A percentile compares a stretch with the other conserved stretches of the same genome.
phyloP scores from a whole-genome alignment of 2,113 vertebrate genomes.

The Daphoenositta chrysoptera region DNA sequence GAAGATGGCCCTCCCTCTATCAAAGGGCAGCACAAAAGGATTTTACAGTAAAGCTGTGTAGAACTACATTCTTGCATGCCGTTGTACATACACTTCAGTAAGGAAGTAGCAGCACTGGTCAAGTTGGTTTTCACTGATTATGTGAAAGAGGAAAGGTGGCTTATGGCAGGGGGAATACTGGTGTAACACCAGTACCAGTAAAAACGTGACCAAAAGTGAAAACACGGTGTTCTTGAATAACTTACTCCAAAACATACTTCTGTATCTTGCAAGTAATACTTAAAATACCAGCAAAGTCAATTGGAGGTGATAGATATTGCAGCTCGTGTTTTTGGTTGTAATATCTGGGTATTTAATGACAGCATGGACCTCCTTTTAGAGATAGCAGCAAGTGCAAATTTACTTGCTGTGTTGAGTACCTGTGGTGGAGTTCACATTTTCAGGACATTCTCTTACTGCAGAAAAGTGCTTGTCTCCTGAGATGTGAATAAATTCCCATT shows the following conservation, averaged over 20 bases:
- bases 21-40: background rate
- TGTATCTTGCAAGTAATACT: background rate
- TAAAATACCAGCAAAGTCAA: background rate
- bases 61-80: rapidly evolving
- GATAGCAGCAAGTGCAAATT: background rate
- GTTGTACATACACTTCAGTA: background rate
- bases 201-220: background rate
- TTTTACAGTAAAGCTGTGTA: background rate
- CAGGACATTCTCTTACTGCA: background rate
- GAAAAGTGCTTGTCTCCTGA: background rate
- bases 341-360: background rate
- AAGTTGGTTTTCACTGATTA: background rate
- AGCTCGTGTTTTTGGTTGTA: background rate
- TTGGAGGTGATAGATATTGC: background rate
- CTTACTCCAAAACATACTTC: background rate
- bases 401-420: background rate
- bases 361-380: background rate
- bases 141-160: background rate
- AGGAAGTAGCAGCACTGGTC: background rate
- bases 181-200: background rate
- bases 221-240: background rate
- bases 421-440: background rate
- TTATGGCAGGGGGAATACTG: background rate
- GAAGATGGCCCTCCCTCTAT: background rate
- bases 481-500: background rate